Base-by-base conservation (phyloP, 2,113 vertebrate species). In the Istiophorus platypterus region DNA sequence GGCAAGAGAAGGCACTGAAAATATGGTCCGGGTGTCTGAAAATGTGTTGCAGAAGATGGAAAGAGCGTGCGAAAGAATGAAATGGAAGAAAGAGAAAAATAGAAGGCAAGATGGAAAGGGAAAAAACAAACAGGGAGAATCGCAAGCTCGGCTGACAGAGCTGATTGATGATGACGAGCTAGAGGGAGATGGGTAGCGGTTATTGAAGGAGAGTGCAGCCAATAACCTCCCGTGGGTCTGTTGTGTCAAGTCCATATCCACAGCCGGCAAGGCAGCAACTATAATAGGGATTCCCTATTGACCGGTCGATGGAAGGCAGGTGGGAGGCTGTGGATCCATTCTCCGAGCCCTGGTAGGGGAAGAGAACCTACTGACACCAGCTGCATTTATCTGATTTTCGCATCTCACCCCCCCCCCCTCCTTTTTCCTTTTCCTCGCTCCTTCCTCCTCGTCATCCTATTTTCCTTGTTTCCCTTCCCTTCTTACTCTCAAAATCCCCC, bases 281-380 rank as follows among this genome's bases (percentile, higher is more conserved):
- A 87, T 85, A 88, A 91, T 89, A 82, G 81, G 85, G 74, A 85
- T 84, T 90, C 85, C 87, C 89, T 17, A 72, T 76, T 90, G 91
- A 78, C 81, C 34, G 26, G 75, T 79, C 52, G 58, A 83, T 80
- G 62, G 72, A 67, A 88, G 76, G 61, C 84, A 87, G 77, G 85
- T 85, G 73, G 79, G 79, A 88, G 78, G 79, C 37, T 12, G 5
- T 52, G 77, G 78, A 82, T 82, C 85, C 81, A 78, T 90, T 88
- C 72, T 86, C 49, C 17, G 1, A 58, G 39, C 14, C 31, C 34
- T 52, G 15, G 54, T 47, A 56, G 79, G 69, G 72, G 37, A 56
- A 77, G 68, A 85, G 24, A 59, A 51, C 67, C 52, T 73, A 78
- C 72, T 72, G 80, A 85, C 82, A 87, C 18, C 5, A 0, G 31